Evolutionary conservation across 2,888 invertebrate species (phyloP), one percentile per base, ranked within the genome.

Genomic region (Lottia scabra): DNA sequence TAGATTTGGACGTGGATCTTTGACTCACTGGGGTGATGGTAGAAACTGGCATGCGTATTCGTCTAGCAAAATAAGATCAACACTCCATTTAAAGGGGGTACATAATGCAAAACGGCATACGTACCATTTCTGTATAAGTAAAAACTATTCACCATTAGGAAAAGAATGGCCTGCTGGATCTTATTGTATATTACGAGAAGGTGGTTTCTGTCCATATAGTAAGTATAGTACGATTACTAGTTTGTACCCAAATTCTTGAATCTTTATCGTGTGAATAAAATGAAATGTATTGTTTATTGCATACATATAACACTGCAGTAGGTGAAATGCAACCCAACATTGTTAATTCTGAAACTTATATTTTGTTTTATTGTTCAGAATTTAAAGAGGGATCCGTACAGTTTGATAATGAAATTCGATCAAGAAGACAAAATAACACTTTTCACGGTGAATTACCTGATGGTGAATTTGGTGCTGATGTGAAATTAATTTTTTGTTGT

Each of bases 361-460:
- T 38, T 38, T 38, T 38, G 38, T 23, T 19, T 56, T 23, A 2
- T 23, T 23, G 12, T 2, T 56, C 15, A 56, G 56, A 23, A 12
- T 56, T 56, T 56, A 56, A 56, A 23, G 13, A 23, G 19, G 56
- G 56, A 56, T 12, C 12, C 23, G 23, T 56, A 12, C 56, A 56
- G 56, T 56, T 56, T 56, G 56, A 56, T 56, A 56, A 56, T 56
- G 56, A 56, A 23, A 68, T 68, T n/a, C 68, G 63, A 0, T 68
- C 68, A 15, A 63, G n/a, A n/a, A 44, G 63, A 15, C n/a, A 64
- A 64, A 70, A 44, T 63, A 70, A 70, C 69, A 64, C 63, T 3
- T 12, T 23, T 56, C 56, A 56, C 13, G 56, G 56, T 19, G 56
- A 56, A 56, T 23, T 56, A 12, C 56, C 56, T 23, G 56, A 56